Base-by-base conservation (phyloP, 1,140 invertebrate species). In the Alviniconcha marisindica region DNA sequence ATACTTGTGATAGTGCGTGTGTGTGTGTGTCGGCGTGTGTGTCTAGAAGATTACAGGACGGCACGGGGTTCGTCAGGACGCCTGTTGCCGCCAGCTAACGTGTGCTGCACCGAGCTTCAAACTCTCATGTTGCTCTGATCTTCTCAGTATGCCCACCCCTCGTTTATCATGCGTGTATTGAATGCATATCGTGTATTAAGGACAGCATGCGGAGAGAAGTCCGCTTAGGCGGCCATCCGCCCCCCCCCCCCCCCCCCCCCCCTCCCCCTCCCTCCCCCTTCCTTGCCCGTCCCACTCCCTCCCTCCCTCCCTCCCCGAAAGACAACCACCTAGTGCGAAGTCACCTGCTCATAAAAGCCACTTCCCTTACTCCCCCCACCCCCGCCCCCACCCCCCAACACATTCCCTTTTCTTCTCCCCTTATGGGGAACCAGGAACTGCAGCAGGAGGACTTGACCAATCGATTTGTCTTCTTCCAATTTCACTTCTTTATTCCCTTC, bases 221-320 rank as follows among this genome's bases (percentile, higher is more conserved):
- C 60, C 40, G 78, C 78, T 80, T 66, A 54, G 21, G 78, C 24
- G 78, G 78, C 78, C 78, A 80, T 21, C 40, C 78, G 78, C 69
- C 78, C 60, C 78, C 40, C 42, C 42, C 28, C 7, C 5, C 31
- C 63, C 54, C 54, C 54, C 54, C 21, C 14, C 54, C 63, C 63
- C n/a, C 18, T 12, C 31, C 56, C 56, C 56, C 15, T n/a, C 56
- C 7, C 24, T 18, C n/a, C 56, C n/a, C 28, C 56, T 7, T 60
- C 56, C n/a, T 60, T 0, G 14, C 56, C 24, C 4, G 7, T 24
- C 24, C 7, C 56, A n/a, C 14, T 24, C 28, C 56, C 56, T 7
- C n/a, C 28, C n/a, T 24, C 28, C n/a, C 28, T 24, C 28, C 28
- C 28, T 5, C 15, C 21, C 21, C 48, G 10, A 60, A 4, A 24